Conservation (phyloP, 2,888 invertebrate species). For the Pemphredon lugubris region DNA sequence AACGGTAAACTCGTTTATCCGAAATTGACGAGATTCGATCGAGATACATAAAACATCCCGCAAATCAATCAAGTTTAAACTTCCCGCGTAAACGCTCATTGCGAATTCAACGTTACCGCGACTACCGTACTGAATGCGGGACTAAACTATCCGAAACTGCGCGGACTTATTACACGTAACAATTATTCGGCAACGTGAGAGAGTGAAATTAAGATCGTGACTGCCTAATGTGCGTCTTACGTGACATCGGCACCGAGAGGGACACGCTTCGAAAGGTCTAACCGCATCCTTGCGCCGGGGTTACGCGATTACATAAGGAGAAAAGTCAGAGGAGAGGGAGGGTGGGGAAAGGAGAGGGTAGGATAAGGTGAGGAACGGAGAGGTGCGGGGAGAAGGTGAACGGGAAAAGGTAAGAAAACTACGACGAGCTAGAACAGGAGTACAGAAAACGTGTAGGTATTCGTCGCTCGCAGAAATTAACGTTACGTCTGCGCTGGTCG, state of each 20-base stretch:
- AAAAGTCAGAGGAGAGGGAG: slow-evolving; percentile 46
- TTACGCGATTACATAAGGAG: slow-evolving; percentile 65
- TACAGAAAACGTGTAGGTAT: neutral
- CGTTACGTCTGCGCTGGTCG: too few relatives aligned
- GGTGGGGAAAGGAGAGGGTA: slow-evolving; percentile 11
- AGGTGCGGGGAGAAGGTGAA: too few relatives aligned
- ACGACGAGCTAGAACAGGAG: neutral
- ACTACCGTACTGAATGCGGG: too few relatives aligned
- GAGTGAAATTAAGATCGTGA: slow-evolving; percentile 67
- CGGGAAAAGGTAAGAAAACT: slow-evolving; percentile 15
- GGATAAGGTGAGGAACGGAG: slow-evolving; percentile 1
- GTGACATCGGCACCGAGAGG: slow-evolving; percentile 59
- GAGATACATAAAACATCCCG: too few relatives aligned
- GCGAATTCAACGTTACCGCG: too few relatives aligned
- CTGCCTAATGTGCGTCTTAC: slow-evolving; percentile 61
- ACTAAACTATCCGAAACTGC: neutral
- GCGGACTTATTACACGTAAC: slow-evolving; percentile 15
- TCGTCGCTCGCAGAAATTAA: too few relatives aligned
- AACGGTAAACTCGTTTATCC: too few relatives aligned
- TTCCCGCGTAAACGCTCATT: too few relatives aligned
- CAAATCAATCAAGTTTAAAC: too few relatives aligned
- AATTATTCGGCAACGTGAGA: slow-evolving; percentile 47
- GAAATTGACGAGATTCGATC: too few relatives aligned
- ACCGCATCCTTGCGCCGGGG: slow-evolving; percentile 67
- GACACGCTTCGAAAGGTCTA: slow-evolving; percentile 67